Evolutionary conservation across 1,140 invertebrate species (phyloP), one percentile per base, ranked within the genome.

Genomic region (Panagrolaimus sp.): DNA sequence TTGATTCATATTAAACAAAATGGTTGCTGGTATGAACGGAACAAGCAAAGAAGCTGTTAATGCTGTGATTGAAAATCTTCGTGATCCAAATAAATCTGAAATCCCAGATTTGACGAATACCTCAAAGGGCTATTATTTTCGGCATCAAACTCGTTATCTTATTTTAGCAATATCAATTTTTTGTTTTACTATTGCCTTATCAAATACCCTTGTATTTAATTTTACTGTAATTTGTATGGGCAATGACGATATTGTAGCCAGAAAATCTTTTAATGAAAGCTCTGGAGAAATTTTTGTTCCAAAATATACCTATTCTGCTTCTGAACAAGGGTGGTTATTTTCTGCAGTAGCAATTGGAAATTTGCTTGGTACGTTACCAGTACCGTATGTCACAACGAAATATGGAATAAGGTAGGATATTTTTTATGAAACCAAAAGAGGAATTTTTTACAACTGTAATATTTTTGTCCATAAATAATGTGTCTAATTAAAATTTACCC

Each of bases 201-300:
- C 72, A 9, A 77, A 77, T 51, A 73, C 73, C 23, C 45, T 77
- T 27, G 67, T 74, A 5, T 66, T 77, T 27, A 78, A 77, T 45
- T 77, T 77, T 68, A 77, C 75, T n/a, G 63, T 77, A 9, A 77
- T 77, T 46, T 77, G 75, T 38, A 77, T 77, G 75, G 45, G 51
- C 20, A 27, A 57, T 27, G 27, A 25, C 20, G 27, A 57, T 57
- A 27, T 20, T 16, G 51, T 20, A 23, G 20, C 51, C n/a, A n/a
- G 13, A 20, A 72, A 31, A 72, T 11, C 23, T 3, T 46, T 25
- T n/a, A 16, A 42, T 65, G 9, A 23, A 45, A 20, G 25, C 27
- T 13, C 16, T 38, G 31, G 31, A 38, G 31, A 38, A 38, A 38
- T 38, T 4, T 31, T 46, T 38, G 31, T 38, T 38, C 31, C 31